phyloP scores from a whole-genome alignment of 2,888 invertebrate species.

The Gerosis bhagava region DNA sequence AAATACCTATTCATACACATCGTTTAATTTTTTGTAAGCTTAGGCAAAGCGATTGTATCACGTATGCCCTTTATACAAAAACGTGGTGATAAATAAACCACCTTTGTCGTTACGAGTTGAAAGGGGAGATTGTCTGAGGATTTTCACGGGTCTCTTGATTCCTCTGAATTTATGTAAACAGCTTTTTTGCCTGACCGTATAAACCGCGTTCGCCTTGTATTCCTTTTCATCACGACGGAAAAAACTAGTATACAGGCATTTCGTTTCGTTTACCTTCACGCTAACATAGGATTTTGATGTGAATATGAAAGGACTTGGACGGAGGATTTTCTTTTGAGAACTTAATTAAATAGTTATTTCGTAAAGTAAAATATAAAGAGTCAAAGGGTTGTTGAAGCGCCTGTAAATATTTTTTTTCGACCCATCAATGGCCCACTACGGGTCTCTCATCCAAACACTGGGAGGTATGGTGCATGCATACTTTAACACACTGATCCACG shows the following conservation, averaged over 20 bases:
- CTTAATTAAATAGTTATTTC: no score
- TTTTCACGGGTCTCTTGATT: constrained; percentile 46
- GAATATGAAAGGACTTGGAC: not conserved
- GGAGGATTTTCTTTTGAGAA: not conserved
- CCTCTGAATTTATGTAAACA: constrained; percentile 51
- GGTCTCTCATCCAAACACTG: no score
- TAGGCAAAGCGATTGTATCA: constrained; percentile 12
- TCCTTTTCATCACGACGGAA: constrained; percentile 29
- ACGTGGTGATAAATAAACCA: constrained; percentile 41
- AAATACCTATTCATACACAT: no score
- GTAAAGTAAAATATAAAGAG: no score
- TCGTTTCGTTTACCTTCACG: constrained; percentile 11
- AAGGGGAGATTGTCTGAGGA: constrained; percentile 47
- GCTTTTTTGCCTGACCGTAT: constrained; percentile 42
- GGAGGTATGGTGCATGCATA: no score
- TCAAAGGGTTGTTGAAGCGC: no score
- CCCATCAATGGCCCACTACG: no score
- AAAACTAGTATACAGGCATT: constrained; percentile 8
- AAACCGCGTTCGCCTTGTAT: constrained; percentile 29
- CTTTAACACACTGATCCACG: no score
- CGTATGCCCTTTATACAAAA: constrained; percentile 17
- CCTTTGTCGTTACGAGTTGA: constrained; percentile 42
- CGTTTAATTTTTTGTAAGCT: constrained; percentile 2
- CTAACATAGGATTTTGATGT: constrained; percentile 8
- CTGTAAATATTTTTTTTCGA: no score